Conservation (phyloP, 2,888 invertebrate genomes). For the Drosophila phalerata region DNA sequence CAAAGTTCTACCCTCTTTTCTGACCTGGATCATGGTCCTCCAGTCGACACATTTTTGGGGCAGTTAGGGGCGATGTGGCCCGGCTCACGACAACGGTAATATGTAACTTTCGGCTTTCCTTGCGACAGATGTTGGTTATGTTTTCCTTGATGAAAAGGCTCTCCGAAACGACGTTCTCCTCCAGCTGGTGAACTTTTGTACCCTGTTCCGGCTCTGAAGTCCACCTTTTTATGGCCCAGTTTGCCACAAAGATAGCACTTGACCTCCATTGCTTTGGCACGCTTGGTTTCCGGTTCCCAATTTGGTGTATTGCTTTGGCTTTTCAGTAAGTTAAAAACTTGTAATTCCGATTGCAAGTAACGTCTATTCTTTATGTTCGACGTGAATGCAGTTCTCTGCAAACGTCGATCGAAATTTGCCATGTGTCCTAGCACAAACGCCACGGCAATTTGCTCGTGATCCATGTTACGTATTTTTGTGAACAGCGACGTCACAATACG, state of each 20-base stretch:
- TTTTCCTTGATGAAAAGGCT: background rate
- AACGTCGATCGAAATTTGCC: background rate
- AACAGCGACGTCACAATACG: no score
- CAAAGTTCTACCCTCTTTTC: background rate
- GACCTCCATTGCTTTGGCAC: slow-evolving; percentile 4
- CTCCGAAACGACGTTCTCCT: background rate
- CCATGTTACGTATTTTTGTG: no score
- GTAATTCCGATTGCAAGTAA: background rate
- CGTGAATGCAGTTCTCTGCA: background rate
- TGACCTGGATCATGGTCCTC: background rate
- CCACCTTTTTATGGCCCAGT: background rate
- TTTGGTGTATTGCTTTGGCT: background rate
- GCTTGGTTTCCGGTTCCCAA: background rate
- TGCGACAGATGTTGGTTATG: no score
- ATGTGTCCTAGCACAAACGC: background rate
- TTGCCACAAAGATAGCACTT: background rate
- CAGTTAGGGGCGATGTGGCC: background rate
- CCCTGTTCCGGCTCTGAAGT: background rate
- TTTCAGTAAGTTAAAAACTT: no score
- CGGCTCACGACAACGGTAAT: background rate
- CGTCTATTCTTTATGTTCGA: background rate
- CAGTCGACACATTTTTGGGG: no score
- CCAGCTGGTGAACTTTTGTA: background rate
- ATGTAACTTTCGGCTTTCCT: no score
- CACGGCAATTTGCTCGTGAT: no score